Base-by-base conservation (phyloP, 2,113 vertebrate species). In the Oncorhynchus gorbuscha region DNA sequence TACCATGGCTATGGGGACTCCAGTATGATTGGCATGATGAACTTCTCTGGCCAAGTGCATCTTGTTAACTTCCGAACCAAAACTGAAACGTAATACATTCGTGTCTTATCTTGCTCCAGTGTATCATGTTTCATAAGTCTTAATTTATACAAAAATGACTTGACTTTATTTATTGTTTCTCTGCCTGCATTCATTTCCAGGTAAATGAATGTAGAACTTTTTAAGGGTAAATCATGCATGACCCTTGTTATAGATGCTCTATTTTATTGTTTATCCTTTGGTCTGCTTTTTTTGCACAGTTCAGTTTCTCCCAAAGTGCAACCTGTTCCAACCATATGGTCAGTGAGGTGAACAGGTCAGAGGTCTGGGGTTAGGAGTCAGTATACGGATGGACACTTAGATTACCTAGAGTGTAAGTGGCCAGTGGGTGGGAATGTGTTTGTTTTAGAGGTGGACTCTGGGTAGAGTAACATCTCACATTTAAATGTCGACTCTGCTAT, bases 81-180 rank as follows among this genome's bases (percentile, higher is more conserved):
- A 85, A 82, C 83, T 79, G 78, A 89, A 74, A 83, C 58, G 48
- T 14, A 71, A 81, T 82, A 81, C 83, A 84, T 81, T 75, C 78
- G 32, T 73, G 81, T 84, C 77, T 78, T 78, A 86, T 86, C 81
- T 76, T 80, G 82, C 87, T 91, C 89, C 87, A 88, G 80, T 88
- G 84, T 89, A 71, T 80, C 69, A 81, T 81, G 74, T 72, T 71
- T 55, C 13, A 45, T 45, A 55, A 84, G 85, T 91, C 89, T 91
- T 93, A 89, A 92, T 91, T 93, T 93, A 91, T 92, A 83, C 86
- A 67, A 81, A 77, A 61, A 35, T 82, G 61, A 79, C 30, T 78
- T 84, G 78, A 81, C 81, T 79, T 74, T 83, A 91, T 98, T 98
- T 97, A 96, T 98, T 96, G 93, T 94, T 92, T 84, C 84, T 91